Base-by-base conservation (phyloP, 2,113 vertebrate species). In the Lutjanus erythropterus region DNA sequence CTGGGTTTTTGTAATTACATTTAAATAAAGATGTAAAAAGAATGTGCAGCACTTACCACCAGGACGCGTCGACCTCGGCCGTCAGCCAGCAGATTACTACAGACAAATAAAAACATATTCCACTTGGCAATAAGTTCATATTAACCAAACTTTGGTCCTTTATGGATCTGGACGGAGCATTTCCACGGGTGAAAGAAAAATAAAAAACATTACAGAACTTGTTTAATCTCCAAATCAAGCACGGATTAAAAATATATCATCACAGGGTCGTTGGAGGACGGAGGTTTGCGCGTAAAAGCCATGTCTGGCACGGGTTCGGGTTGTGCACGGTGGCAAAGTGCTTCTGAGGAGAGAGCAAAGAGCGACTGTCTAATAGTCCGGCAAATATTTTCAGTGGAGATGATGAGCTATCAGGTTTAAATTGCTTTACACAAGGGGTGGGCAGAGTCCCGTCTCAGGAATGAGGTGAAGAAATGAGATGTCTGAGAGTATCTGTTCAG, bases 41-140 rank as follows among this genome's bases (percentile, higher is more conserved):
- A 23, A 11, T 0, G 31, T 12, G 12, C 1, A 5, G 6, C 2
- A 94, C 97, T 97, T 91, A 98, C 98, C 98, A 98, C 97, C 97
- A 98, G 95, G 97, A 97, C 89, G 96, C 96, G 85, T 96, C 94
- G 93, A 97, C 95, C 80, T 93, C 94, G 47, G 96, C 95, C 87
- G 93, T 93, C 88, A 96, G 88, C 95, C 96, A 97, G 94, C 96
- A 93, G 89, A 96, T 75, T 83, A 95, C 90, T 74, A 96, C 93
- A 84, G 94, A 95, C 78, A 97, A 89, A 94, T 94, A 95, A 85
- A 97, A 93, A 92, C 96, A 97, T 93, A 97, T 89, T 93, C 96
- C 96, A 91, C 94, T 80, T 86, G 95, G 90, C 94, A 94, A 92
- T 92, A 96, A 92, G 95, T 96, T 97, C 98, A 99, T 98, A 95